phyloP scores from a whole-genome alignment of 2,113 vertebrate species.

The Elaphurus davidianus region DNA sequence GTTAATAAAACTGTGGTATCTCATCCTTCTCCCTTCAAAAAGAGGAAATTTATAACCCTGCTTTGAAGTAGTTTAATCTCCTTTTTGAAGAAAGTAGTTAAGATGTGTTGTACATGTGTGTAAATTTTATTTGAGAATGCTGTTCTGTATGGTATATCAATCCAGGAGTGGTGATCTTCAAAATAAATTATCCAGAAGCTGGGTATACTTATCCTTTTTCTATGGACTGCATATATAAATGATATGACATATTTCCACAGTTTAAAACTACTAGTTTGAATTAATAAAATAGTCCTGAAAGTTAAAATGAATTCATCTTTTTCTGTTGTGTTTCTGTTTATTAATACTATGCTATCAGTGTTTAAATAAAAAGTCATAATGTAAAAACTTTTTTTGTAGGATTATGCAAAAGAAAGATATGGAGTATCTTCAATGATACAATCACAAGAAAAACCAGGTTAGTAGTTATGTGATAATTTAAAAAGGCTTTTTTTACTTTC shows the following conservation, averaged over 20 bases:
- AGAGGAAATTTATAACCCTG: conserved; percentile 40
- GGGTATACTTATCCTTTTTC: neutral
- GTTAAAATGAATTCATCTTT: conserved; percentile 18
- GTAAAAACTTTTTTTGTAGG: conserved; percentile 82
- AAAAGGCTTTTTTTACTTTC: neutral
- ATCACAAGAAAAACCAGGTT: conserved; percentile 96
- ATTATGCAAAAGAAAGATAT: conserved; percentile 97
- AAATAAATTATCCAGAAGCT: conserved; percentile 10
- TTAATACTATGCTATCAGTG: neutral
- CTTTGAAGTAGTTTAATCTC: conserved; percentile 56
- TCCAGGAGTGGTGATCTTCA: neutral
- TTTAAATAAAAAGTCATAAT: conserved; percentile 49
- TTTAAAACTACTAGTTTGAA: neutral
- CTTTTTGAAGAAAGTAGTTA: conserved; percentile 48
- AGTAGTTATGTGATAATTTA: conserved; percentile 77
- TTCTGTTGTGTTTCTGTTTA: neutral
- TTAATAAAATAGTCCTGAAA: conserved; percentile 31
- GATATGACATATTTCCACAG: neutral
- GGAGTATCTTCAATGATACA: conserved; percentile 92
- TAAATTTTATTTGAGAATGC: conserved; percentile 20
- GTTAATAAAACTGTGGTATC: conserved; percentile 53
- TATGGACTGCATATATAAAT: neutral
- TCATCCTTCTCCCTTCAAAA: conserved; percentile 28
- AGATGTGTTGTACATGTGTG: conserved; percentile 12
- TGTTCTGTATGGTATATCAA: neutral